Evolutionary conservation across 2,888 invertebrate species (phyloP).

Genomic region (Drosophila atroscutellata): DNA sequence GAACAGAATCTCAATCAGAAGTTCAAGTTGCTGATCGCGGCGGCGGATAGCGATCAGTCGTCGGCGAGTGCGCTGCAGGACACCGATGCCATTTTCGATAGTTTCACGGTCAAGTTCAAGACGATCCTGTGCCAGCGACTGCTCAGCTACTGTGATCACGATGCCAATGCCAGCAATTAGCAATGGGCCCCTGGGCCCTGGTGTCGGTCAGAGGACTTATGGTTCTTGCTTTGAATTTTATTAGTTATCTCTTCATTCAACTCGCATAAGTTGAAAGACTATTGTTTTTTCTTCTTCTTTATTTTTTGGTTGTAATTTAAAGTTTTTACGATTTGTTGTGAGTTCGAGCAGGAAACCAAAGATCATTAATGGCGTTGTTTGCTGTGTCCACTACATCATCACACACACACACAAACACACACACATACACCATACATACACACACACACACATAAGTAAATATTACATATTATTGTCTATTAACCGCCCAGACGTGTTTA

Average conservation of each 20-base stretch:
- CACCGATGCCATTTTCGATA: slow-evolving; percentile 84
- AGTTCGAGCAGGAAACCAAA: slow-evolving; percentile 55
- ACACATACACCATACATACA: slow-evolving; percentile 3
- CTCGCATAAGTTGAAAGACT: slow-evolving; percentile 48
- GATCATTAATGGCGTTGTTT: slow-evolving; percentile 39
- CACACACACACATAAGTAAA: slow-evolving; percentile 36
- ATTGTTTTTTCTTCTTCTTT: slow-evolving; percentile 25
- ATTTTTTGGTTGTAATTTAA: slow-evolving; percentile 48
- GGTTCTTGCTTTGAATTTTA: slow-evolving; percentile 49
- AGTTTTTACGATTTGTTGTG: slow-evolving; percentile 43
- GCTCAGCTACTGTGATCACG: slow-evolving; percentile 79
- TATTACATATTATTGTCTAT: slow-evolving; percentile 48
- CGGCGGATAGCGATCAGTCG: slow-evolving; percentile 66
- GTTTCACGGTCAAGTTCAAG: slow-evolving; percentile 84
- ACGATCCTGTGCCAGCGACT: slow-evolving; percentile 84
- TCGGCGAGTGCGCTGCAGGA: slow-evolving; percentile 72
- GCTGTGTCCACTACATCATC: slow-evolving; percentile 21
- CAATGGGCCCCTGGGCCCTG: slow-evolving; percentile 31
- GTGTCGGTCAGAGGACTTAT: slow-evolving; percentile 12
- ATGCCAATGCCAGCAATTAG: slow-evolving; percentile 71
- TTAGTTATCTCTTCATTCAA: slow-evolving; percentile 32
- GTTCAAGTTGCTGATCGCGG: slow-evolving; percentile 81
- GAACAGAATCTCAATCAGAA: slow-evolving; percentile 84
- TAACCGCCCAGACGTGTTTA: slow-evolving; percentile 54
- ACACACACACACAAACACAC: slow-evolving; percentile 6